Percentiles rank a stretch among this genome's conserved stretches.
phyloP scores from a whole-genome alignment of 1,140 invertebrate genomes.

The Drosophila nasuta region DNA sequence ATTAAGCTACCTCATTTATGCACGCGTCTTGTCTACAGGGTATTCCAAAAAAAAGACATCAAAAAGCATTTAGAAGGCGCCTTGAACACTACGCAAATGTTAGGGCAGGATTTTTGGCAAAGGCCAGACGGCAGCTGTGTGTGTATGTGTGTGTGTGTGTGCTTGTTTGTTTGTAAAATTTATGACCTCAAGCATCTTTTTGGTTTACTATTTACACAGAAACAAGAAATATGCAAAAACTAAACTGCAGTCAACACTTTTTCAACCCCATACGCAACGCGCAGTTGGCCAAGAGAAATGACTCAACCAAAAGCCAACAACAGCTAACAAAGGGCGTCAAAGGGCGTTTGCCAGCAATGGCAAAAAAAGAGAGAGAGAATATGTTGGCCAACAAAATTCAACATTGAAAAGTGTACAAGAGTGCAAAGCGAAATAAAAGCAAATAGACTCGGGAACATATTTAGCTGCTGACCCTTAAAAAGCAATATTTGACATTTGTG shows the following conservation, averaged over 20 bases:
- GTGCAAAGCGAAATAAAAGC: constrained; percentile 31
- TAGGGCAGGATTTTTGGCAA: constrained; percentile 30
- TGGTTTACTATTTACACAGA: constrained; percentile 23
- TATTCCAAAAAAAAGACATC: constrained; percentile 17
- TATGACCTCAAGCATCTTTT: constrained; percentile 29
- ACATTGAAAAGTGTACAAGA: constrained; percentile 58
- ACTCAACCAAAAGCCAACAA: constrained; percentile 49
- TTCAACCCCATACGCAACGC: constrained; percentile 34
- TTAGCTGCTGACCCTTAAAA: constrained; percentile 78
- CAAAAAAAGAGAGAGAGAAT: constrained; percentile 8
- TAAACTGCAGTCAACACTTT: constrained; percentile 50
- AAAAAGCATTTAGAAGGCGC: constrained; percentile 40
- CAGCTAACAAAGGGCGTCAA: constrained; percentile 29
- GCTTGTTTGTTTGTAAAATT: constrained; percentile 13
- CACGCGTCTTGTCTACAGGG: constrained; percentile 4
- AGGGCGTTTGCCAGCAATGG: constrained; percentile 35
- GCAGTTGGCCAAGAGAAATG: constrained; percentile 43
- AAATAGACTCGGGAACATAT: constrained; percentile 38
- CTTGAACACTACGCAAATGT: constrained; percentile 24
- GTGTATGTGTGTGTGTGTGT: constrained; percentile 1
- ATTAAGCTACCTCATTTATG: neutral
- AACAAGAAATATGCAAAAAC: constrained; percentile 19
- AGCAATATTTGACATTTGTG: constrained; percentile 82
- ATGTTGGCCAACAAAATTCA: constrained; percentile 53
- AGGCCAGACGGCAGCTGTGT: constrained; percentile 19